Conservation (phyloP, 1,140 invertebrate species). For the Cydia pomonella region DNA sequence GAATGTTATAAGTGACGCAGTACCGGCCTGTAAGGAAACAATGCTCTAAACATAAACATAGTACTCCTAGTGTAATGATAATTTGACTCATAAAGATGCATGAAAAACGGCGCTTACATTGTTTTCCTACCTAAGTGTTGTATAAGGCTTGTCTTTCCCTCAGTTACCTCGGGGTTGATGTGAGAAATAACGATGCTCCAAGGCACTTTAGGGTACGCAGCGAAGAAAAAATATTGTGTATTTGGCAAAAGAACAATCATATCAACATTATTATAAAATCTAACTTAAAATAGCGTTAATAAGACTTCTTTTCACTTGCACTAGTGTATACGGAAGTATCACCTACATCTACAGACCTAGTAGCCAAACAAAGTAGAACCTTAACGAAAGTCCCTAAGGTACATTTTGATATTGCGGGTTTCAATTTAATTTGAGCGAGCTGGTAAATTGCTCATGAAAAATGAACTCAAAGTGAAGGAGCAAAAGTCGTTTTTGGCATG, state of each 20-base stretch:
- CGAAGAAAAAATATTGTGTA: constrained; percentile 15
- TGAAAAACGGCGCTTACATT: not conserved
- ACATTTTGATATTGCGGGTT: not conserved
- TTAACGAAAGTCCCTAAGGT: not conserved
- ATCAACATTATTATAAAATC: not conserved
- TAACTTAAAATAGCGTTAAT: not conserved
- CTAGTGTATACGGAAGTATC: not conserved
- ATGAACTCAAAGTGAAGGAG: not conserved
- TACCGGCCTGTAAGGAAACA: not conserved
- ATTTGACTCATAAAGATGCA: not conserved
- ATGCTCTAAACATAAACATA: not conserved
- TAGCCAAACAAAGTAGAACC: not conserved
- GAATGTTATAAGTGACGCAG: not conserved
- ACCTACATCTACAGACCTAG: constrained; percentile 21
- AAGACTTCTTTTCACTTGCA: not conserved
- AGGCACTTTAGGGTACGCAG: constrained; percentile 2
- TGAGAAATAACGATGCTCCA: constrained; percentile 7
- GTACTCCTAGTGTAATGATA: not conserved
- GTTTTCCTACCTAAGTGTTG: not conserved
- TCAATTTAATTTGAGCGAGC: constrained; percentile 34
- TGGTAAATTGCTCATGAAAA: not conserved
- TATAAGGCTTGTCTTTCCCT: not conserved
- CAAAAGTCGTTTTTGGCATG: constrained; percentile 43
- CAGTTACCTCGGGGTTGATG: not conserved
- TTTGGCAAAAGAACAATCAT: constrained; percentile 12